Evolutionary conservation across 2,113 vertebrate genomes (phyloP).

Genomic region (Xiphophorus hellerii): DNA sequence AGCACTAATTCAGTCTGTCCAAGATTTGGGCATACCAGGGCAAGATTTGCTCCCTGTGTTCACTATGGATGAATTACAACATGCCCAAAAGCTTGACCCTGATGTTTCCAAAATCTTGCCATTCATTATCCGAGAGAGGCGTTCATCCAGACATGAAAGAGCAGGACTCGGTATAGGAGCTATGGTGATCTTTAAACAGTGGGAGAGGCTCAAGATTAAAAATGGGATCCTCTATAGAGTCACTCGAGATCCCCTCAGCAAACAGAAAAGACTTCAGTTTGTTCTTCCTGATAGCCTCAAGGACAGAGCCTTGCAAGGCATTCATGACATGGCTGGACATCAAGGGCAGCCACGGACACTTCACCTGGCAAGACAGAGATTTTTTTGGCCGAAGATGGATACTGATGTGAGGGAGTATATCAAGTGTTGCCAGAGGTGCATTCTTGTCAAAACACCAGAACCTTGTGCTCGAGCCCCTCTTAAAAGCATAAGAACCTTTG

Average conservation of each 20-base stretch:
- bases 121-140: not conserved
- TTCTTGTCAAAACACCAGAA: slow-evolving; percentile 2
- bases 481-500: slow-evolving; percentile 7
- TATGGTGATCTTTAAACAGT: not conserved
- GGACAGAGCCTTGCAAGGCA: not conserved
- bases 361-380: not conserved
- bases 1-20: not conserved
- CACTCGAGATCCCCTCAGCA: not conserved
- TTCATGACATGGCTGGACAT: slow-evolving; percentile 18
- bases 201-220: not conserved
- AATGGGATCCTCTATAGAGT: slow-evolving; percentile 4
- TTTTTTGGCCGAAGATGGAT: slow-evolving; percentile 12
- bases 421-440: not conserved
- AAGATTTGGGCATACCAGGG: not conserved
- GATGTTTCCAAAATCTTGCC: not conserved
- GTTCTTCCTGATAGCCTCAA: not conserved
- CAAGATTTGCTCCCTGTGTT: slow-evolving; percentile 6
- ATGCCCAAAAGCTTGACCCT: not conserved
- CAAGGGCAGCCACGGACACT: not conserved
- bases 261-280: slow-evolving; percentile 7
- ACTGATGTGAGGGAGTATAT: not conserved
- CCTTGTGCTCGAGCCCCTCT: slow-evolving; percentile 1
- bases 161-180: not conserved
- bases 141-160: slow-evolving; percentile 4
- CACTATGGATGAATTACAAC: not conserved